A percentile compares a stretch with the other conserved stretches of the same genome.
Conservation (phyloP, 2,113 vertebrate species). For the Zapus hudsonius region DNA sequence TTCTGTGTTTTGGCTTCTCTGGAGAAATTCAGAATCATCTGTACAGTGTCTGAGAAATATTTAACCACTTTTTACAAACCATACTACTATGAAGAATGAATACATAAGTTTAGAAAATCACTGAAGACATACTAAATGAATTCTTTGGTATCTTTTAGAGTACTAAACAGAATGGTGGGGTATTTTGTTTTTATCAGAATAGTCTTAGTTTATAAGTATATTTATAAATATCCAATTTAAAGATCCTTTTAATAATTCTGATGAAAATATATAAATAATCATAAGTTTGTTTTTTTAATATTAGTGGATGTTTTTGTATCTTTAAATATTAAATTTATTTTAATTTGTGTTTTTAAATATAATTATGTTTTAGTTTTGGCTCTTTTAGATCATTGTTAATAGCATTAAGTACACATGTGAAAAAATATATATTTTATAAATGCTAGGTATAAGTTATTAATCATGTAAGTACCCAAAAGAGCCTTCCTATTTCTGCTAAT, state of each 20-base stretch:
- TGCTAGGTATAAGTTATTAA: background rate
- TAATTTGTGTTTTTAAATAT: background rate
- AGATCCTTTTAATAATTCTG: background rate
- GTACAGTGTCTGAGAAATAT: background rate
- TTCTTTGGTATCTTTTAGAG: background rate
- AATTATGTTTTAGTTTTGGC: background rate
- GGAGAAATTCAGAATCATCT: background rate
- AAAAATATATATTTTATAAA: background rate
- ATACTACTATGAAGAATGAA: background rate
- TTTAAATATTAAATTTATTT: background rate
- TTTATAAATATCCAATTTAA: background rate
- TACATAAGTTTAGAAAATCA: background rate
- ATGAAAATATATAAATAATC: background rate
- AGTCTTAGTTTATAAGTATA: background rate
- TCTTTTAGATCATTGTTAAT: background rate
- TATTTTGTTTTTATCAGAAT: background rate
- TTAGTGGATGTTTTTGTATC: fast-evolving
- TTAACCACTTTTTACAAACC: background rate
- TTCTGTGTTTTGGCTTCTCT: background rate
- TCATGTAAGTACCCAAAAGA: background rate
- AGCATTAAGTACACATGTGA: background rate
- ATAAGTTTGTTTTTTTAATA: background rate
- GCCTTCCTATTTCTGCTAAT: background rate
- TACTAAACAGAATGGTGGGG: background rate
- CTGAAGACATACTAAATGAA: background rate